A percentile compares a stretch with the other conserved stretches of the same genome.
Evolutionary conservation across 2,888 invertebrate species (phyloP).

Genomic region (Elegia similella): DNA sequence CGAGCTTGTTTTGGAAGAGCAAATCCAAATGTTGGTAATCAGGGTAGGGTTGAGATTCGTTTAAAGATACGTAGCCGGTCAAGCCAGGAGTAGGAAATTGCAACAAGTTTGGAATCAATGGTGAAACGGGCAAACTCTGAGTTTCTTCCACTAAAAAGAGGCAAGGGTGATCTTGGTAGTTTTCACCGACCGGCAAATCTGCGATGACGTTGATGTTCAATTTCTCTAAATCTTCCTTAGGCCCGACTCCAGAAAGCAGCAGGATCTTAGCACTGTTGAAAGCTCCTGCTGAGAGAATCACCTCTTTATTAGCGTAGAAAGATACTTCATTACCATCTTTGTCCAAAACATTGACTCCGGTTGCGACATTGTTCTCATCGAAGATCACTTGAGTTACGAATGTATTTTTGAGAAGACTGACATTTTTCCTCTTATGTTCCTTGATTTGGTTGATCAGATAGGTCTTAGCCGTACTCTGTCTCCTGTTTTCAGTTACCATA

Average conservation of each 20-base stretch:
- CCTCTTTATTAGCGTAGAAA: conserved; percentile 55
- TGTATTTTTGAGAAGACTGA: conserved; percentile 55
- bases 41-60: conserved; percentile 74
- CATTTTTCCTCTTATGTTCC: conserved; percentile 21
- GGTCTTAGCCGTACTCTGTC: conserved; percentile 66
- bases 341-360: conserved; percentile 57
- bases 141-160: conserved; percentile 44
- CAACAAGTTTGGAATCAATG: conserved; percentile 18
- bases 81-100: conserved; percentile 35
- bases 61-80: conserved; percentile 69
- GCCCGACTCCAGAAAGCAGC: conserved; percentile 74
- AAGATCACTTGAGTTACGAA: conserved; percentile 72
- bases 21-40: conserved; percentile 46
- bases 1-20: conserved; percentile 24
- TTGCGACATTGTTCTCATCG: conserved; percentile 61
- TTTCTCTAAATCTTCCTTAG: conserved; percentile 45
- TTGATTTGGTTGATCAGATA: conserved; percentile 39
- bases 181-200: conserved; percentile 65
- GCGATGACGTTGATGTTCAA: conserved; percentile 49
- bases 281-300: conserved; percentile 67
- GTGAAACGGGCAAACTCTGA: conserved; percentile 36
- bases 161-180: conserved; percentile 65
- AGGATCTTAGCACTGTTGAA: conserved; percentile 71
- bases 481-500: conserved; percentile 59
- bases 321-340: conserved; percentile 34